These are phyloP conservation scores for Entelurus aequoreus DNA, from an alignment of 2,113 vertebrate genomes.

Conservation along the genomic window DNA sequence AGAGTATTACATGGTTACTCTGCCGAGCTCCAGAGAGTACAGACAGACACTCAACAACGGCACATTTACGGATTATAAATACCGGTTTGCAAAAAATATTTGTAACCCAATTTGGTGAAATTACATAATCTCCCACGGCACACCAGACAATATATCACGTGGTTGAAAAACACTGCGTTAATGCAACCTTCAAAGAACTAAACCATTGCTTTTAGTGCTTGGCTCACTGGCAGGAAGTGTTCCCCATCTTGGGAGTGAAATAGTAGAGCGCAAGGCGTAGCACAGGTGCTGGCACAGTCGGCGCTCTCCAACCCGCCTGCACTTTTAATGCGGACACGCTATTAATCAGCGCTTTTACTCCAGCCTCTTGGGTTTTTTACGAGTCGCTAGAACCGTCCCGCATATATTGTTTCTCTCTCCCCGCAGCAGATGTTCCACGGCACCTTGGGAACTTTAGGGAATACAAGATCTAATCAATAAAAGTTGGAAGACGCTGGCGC, in stretches of 20 bases:
- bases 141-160: too few relatives aligned
- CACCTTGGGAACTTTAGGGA: slow-evolving; percentile 20
- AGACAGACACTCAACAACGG: too few relatives aligned
- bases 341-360: slow-evolving; percentile 67
- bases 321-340: slow-evolving; percentile 61
- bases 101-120: too few relatives aligned
- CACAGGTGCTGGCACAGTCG: slow-evolving; percentile 36
- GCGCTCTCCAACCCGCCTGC: slow-evolving; percentile 47
- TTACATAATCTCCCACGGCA: too few relatives aligned
- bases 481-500: slow-evolving; percentile 20
- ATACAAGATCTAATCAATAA: slow-evolving; percentile 26
- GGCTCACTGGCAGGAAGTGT: background rate
- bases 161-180: too few relatives aligned
- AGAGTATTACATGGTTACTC: too few relatives aligned
- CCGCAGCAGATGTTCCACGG: slow-evolving; percentile 39
- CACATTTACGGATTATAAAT: too few relatives aligned
- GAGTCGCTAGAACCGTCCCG: slow-evolving; percentile 41
- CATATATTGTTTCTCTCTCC: background rate
- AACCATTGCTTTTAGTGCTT: too few relatives aligned
- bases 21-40: too few relatives aligned
- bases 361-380: slow-evolving; percentile 48
- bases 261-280: slow-evolving; percentile 9
- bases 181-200: too few relatives aligned
- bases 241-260: slow-evolving; percentile 7
- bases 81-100: too few relatives aligned